Evolutionary conservation across 2,888 invertebrate species (phyloP).

Genomic region (Melitaea athalia): DNA sequence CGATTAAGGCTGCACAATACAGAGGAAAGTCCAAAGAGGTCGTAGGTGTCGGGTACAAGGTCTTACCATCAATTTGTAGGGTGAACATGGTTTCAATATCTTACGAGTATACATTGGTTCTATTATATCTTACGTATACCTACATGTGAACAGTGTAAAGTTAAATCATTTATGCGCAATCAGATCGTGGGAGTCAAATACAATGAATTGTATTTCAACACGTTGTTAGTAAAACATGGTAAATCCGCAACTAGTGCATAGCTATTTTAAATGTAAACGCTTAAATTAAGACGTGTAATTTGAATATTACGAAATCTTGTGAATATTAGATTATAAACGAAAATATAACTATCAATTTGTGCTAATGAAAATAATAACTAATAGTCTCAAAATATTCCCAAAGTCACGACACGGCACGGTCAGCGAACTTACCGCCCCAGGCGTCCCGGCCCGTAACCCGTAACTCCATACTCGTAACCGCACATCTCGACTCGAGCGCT

Average conservation of each 20-base stretch:
- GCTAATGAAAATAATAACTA: not conserved
- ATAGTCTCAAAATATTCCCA: not conserved
- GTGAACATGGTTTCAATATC: conserved; percentile 19
- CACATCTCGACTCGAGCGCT: conserved; percentile 29
- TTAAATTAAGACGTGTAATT: too few relatives aligned
- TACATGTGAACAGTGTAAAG: not conserved
- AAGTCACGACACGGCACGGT: conserved; percentile 31
- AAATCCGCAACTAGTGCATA: not conserved
- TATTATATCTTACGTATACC: too few relatives aligned
- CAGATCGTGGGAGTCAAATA: conserved; percentile 10
- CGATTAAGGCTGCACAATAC: conserved; percentile 7
- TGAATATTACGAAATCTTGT: too few relatives aligned
- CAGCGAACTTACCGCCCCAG: conserved; percentile 47
- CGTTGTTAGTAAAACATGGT: not conserved
- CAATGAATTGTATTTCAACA: conserved; percentile 23
- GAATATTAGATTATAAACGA: not conserved
- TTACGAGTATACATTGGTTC: too few relatives aligned
- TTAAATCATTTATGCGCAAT: conserved; percentile 7
- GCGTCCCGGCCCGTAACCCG: conserved; percentile 49
- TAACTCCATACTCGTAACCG: conserved; percentile 40
- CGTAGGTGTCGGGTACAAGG: conserved; percentile 26
- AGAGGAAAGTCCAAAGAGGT: conserved; percentile 27
- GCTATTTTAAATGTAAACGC: not conserved
- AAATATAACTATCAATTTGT: not conserved
- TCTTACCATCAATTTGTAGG: conserved; percentile 14